phyloP scores from a whole-genome alignment of 2,797 vertebrate species.

The Heteromormyrus szaboi region DNA sequence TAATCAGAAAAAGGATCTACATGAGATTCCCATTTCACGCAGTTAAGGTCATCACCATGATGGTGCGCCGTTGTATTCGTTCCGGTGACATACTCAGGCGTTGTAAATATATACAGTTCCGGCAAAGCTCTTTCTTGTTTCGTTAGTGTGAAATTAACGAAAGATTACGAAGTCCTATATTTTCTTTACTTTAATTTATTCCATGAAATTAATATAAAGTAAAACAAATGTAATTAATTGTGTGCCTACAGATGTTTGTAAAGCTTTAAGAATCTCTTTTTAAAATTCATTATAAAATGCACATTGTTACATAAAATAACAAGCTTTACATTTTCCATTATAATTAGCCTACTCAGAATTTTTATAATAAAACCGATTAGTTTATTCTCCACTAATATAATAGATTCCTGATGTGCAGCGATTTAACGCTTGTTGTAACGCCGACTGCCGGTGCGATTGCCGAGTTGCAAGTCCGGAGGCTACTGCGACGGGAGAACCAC shows the following conservation, averaged over 20 bases:
- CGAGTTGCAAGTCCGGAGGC: neutral
- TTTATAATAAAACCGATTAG: neutral
- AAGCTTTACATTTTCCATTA: neutral
- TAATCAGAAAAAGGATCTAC: neutral
- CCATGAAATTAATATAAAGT: neutral
- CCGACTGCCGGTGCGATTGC: neutral
- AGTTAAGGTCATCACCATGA: neutral
- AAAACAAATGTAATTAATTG: neutral
- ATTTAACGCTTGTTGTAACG: neutral
- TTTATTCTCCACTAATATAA: neutral
- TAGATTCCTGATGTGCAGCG: neutral
- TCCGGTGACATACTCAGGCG: neutral
- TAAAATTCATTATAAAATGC: neutral
- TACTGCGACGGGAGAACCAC: neutral
- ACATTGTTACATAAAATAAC: neutral
- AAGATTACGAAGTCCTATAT: neutral
- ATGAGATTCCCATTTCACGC: neutral
- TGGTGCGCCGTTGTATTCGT: neutral
- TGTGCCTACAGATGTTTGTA: neutral
- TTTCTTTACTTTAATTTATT: neutral
- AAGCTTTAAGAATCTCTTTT: neutral
- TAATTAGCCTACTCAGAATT: neutral
- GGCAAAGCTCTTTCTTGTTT: neutral
- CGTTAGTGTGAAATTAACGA: neutral
- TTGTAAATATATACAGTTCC: neutral